These are phyloP conservation scores for Cepaea hortensis DNA, from an alignment of 2,888 invertebrate genomes.

Conservation along the genomic window DNA sequence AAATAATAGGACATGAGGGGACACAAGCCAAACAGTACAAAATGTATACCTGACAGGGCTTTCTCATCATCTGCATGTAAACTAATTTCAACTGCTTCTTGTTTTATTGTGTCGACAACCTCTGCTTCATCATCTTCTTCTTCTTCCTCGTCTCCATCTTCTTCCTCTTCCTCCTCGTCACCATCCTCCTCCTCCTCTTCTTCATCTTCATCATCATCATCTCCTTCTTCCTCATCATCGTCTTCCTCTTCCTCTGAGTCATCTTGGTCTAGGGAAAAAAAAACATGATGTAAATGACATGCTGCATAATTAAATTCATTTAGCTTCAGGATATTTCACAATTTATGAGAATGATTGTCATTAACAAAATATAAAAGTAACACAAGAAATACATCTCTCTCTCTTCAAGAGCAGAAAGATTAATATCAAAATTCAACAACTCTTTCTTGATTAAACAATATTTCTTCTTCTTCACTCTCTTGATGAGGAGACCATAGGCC, in stretches of 20 bases:
- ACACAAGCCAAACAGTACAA: background rate
- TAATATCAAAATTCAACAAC: too few species aligned
- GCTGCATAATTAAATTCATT: too few species aligned
- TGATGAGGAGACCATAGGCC: too few species aligned
- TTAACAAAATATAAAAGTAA: background rate
- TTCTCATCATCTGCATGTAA: conserved; percentile 34
- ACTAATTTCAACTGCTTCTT: conserved; percentile 15
- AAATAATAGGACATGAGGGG: too few species aligned
- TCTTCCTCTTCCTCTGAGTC: conserved; percentile 32
- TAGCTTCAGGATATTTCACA: too few species aligned
- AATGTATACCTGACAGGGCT: conserved; percentile 6
- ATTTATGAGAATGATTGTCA: background rate
- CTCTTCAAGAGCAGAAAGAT: too few species aligned
- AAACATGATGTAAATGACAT: background rate
- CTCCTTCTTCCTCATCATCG: conserved; percentile 28
- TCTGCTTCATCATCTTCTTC: conserved; percentile 36
- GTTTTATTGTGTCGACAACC: background rate
- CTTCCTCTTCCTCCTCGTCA: conserved; percentile 30
- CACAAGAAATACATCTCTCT: background rate
- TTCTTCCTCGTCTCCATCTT: conserved; percentile 32
- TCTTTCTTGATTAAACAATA: too few species aligned
- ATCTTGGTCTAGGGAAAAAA: conserved; percentile 20
- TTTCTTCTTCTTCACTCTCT: too few species aligned
- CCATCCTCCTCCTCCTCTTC: conserved; percentile 22
- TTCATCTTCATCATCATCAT: conserved; percentile 29